Conservation (phyloP, 1,140 invertebrate species). For the Sarcophaga peregrina region DNA sequence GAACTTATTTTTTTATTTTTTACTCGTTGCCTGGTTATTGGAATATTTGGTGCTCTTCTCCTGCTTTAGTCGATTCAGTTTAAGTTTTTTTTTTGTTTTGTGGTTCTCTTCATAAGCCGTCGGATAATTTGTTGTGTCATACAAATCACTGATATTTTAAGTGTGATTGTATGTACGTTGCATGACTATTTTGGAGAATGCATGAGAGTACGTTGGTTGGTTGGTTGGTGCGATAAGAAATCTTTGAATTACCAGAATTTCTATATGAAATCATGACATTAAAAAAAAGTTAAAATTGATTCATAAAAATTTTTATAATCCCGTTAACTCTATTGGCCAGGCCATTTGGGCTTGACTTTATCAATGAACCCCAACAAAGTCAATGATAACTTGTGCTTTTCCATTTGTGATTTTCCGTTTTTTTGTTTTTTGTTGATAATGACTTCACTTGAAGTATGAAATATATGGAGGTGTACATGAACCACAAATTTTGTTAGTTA, state of each 20-base stretch:
- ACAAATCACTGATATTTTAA: conserved; percentile 35
- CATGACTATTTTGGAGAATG: conserved; percentile 21
- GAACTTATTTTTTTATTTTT: not conserved
- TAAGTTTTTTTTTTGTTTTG: not conserved
- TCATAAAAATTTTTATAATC: conserved; percentile 3
- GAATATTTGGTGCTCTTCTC: too few species aligned
- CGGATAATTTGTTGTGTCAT: conserved; percentile 36
- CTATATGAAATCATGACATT: conserved; percentile 9
- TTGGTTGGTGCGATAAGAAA: not conserved
- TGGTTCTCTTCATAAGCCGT: conserved; percentile 28
- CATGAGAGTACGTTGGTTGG: not conserved
- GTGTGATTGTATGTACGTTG: conserved; percentile 11
- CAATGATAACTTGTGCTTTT: not conserved
- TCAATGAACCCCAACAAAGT: not conserved
- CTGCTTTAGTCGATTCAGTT: too few species aligned
- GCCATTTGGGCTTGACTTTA: not conserved
- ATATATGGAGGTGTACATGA: too few species aligned
- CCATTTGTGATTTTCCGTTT: too few species aligned
- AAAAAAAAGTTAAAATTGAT: conserved; percentile 8
- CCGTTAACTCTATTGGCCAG: not conserved
- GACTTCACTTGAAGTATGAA: too few species aligned
- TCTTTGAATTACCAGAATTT: conserved; percentile 21
- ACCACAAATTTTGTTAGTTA: too few species aligned
- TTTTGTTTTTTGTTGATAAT: too few species aligned
- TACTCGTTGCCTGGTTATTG: not conserved